Conservation (phyloP, 2,797 vertebrate species). For the Pseudomugil tenellus region DNA sequence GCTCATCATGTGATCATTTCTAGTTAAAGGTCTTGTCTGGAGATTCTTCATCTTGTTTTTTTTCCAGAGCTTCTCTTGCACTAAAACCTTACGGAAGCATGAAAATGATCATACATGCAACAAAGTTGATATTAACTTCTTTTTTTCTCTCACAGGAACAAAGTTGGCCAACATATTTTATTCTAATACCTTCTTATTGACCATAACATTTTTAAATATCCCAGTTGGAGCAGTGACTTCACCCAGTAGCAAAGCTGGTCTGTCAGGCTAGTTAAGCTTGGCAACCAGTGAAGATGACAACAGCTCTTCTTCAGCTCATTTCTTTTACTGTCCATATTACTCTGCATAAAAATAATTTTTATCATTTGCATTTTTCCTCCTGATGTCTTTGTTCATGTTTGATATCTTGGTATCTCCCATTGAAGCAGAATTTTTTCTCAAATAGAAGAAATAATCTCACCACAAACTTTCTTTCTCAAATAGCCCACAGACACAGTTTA, state of each 20-base stretch:
- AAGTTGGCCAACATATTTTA: neutral
- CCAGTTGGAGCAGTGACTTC: constrained; percentile 12
- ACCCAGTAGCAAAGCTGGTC: constrained; percentile 14
- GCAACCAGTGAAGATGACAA: constrained; percentile 52
- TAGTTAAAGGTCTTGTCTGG: neutral
- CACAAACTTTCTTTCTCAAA: neutral
- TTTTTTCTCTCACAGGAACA: neutral
- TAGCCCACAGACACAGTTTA: neutral
- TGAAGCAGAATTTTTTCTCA: neutral
- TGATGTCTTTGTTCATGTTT: too few species aligned
- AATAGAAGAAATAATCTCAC: neutral
- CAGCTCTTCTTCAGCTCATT: neutral
- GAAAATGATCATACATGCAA: neutral
- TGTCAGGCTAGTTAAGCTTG: neutral
- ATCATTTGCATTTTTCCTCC: neutral
- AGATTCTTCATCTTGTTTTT: neutral
- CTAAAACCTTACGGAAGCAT: neutral
- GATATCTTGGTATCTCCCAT: too few species aligned
- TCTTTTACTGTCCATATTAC: neutral
- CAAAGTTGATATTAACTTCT: neutral
- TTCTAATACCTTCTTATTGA: constrained; percentile 29
- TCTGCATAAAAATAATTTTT: neutral
- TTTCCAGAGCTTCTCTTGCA: neutral
- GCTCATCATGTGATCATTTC: neutral
- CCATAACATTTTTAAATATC: constrained; percentile 25